Evolutionary conservation across 1,140 invertebrate genomes (phyloP).

Genomic region (Drosophila miranda): DNA sequence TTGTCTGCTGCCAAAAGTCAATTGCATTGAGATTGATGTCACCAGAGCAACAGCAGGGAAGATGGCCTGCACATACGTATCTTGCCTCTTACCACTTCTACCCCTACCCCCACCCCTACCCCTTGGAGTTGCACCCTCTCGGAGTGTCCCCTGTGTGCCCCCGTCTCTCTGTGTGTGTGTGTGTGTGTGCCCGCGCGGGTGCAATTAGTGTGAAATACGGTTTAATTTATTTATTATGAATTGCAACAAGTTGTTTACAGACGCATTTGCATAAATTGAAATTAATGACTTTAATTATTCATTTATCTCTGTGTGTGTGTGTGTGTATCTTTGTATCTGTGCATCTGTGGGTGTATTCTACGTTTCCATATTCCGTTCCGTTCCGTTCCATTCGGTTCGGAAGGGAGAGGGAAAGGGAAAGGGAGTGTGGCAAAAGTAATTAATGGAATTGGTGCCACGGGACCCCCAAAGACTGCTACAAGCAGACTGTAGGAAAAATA

Average conservation of each 20-base stretch:
- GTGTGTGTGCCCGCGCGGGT: constrained; percentile 56
- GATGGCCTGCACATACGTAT: neutral
- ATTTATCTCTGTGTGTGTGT: constrained; percentile 48
- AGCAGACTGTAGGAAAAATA: constrained; percentile 63
- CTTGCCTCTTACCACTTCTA: no score
- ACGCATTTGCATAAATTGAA: constrained; percentile 81
- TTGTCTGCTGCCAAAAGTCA: constrained; percentile 81
- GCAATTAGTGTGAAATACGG: constrained; percentile 80
- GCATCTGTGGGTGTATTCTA: constrained; percentile 28
- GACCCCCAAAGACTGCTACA: constrained; percentile 48
- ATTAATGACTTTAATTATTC: constrained; percentile 81
- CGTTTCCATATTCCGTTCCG: neutral
- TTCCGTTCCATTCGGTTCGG: neutral
- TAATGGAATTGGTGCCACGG: constrained; percentile 77
- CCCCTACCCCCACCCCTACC: no score
- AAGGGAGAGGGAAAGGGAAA: neutral
- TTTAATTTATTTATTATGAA: constrained; percentile 82
- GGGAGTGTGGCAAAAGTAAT: constrained; percentile 67
- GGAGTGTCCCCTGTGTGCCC: neutral
- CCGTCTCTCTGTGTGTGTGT: constrained; percentile 14
- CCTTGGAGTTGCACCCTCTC: neutral
- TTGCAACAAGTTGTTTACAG: constrained; percentile 81
- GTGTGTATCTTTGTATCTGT: constrained; percentile 21
- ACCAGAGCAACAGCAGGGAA: constrained; percentile 35
- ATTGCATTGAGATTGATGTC: constrained; percentile 81